phyloP scores from a whole-genome alignment of 2,113 vertebrate genomes.

The Bos javanicus region DNA sequence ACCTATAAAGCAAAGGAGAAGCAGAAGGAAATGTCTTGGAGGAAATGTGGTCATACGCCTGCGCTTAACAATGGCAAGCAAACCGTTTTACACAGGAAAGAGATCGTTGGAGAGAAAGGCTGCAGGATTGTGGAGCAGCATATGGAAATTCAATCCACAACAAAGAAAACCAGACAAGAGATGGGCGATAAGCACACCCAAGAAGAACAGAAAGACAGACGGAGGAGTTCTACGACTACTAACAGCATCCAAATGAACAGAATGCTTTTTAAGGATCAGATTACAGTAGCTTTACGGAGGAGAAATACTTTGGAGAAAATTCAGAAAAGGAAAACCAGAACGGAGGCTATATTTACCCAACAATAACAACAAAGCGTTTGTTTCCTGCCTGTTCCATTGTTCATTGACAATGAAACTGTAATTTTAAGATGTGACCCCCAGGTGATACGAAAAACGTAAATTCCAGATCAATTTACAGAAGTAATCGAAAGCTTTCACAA shows the following conservation, averaged over 20 bases:
- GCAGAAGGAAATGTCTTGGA: background rate
- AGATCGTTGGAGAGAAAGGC: background rate
- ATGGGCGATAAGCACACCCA: background rate
- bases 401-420: background rate
- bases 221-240: background rate
- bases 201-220: background rate
- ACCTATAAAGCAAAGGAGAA: background rate
- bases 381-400: constrained; percentile 35
- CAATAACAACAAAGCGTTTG: background rate
- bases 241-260: background rate
- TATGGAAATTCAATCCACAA: background rate
- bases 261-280: background rate
- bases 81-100: background rate
- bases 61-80: background rate
- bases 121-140: background rate
- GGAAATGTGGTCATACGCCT: background rate
- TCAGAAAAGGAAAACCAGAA: background rate
- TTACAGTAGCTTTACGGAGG: background rate
- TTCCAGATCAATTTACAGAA: background rate
- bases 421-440: background rate
- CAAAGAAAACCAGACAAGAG: background rate
- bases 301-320: constrained; percentile 14
- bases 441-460: background rate
- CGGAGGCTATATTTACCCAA: constrained; percentile 30
- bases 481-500: background rate